Conservation (phyloP, 2,888 invertebrate genomes). For the Operophtera brumata region DNA sequence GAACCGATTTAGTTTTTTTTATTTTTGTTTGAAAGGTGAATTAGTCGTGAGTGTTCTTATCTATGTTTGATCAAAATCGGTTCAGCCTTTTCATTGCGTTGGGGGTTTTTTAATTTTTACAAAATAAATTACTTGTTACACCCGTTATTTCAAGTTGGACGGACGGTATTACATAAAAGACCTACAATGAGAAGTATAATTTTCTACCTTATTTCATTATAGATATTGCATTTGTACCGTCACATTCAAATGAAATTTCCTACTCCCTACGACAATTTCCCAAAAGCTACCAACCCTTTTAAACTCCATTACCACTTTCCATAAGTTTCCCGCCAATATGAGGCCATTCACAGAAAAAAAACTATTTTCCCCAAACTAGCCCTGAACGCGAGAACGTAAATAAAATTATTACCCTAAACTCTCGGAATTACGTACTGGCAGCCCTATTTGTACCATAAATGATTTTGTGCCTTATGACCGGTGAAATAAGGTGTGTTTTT, state of each 20-base stretch:
- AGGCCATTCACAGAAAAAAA: conserved; percentile 27
- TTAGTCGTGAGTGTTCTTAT: no score
- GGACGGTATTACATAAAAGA: no score
- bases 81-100: no score
- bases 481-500: conserved; percentile 21
- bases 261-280: neutral
- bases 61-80: no score
- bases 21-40: no score
- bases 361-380: conserved; percentile 26
- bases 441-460: conserved; percentile 14
- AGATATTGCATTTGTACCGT: conserved; percentile 1
- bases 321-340: conserved; percentile 15
- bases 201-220: neutral
- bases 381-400: conserved; percentile 32
- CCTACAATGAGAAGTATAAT: conserved; percentile 1
- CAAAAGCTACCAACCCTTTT: conserved; percentile 7
- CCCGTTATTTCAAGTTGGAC: no score
- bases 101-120: no score
- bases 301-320: conserved; percentile 11
- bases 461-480: conserved; percentile 9
- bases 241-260: conserved; percentile 12
- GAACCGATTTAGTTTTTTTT: no score
- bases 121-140: no score
- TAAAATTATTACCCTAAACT: conserved; percentile 38
- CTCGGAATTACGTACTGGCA: conserved; percentile 34